Base-by-base conservation (phyloP, 2,888 invertebrate genomes). In the Andrena marginata region DNA sequence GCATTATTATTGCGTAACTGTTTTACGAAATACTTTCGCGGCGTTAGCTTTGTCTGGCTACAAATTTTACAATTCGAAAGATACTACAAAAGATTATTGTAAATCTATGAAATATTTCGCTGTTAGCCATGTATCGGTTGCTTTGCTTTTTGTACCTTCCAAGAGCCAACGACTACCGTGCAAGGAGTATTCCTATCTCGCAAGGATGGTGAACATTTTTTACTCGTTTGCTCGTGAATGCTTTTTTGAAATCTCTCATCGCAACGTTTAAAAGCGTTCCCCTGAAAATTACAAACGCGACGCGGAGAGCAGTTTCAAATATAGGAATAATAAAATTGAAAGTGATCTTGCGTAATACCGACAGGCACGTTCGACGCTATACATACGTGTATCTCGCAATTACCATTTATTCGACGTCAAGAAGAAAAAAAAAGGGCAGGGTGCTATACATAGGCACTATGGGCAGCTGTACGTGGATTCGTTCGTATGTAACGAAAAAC, bases 321-420 rank as follows among this genome's bases (percentile, higher is more conserved):
- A 75, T 70, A 74, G 64, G 67, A 82, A 67, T 82, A 81, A 82
- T 82, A 81, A 82, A 82, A 82, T 75, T 82, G 82, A 82, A 82
- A 82, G 82, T 82, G 62, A 60, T 71, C 65, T 82, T 82, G 70
- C 82, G 75, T 56, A 82, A 82, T 71, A 67, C 70, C 56, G 75
- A 71, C 70, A 56, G 54, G 75, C 70, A 82, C 54, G 67, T 74
- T 67, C 48, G 67, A 67, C 74, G 81, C 73, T 73, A 64, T 60
- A 60, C 42, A 23, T 64, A 63, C 35, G 42, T 26, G 42, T 42
- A 62, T 49, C 31, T 71, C 63, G 62, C 60, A 70, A 67, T 82
- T 74, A 82, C 75, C 62, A 81, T 82, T 82, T 82, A 82, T 75
- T 75, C 56, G 56, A 71, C 68, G 76, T 71, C 20, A 82, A 75